Conservation (phyloP, 1,140 invertebrate genomes). For the Sarcophaga peregrina region DNA sequence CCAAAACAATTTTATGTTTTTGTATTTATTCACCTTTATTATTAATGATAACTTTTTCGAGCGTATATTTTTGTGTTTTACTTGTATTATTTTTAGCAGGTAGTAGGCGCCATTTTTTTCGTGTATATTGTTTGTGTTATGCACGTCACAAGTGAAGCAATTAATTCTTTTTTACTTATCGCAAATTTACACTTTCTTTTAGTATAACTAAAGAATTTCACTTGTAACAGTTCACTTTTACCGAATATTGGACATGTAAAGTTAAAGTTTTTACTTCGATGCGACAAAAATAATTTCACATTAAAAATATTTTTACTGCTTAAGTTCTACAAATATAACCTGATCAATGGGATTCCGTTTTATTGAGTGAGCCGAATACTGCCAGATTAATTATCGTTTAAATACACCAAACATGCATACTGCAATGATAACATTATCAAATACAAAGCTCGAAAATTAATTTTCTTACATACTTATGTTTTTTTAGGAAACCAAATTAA, state of each 20-base stretch:
- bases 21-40: background rate
- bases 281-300: too few species aligned
- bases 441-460: too few species aligned
- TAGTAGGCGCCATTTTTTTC: slow-evolving; percentile 41
- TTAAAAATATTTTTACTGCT: background rate
- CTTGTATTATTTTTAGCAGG: slow-evolving; percentile 30
- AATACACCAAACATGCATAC: too few species aligned
- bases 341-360: background rate
- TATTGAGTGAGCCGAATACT: too few species aligned
- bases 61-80: background rate
- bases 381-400: too few species aligned
- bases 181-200: background rate
- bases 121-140: slow-evolving; percentile 28
- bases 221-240: too few species aligned
- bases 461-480: too few species aligned
- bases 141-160: slow-evolving; percentile 34
- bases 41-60: background rate
- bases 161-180: background rate
- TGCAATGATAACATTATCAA: too few species aligned
- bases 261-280: too few species aligned
- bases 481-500: too few species aligned
- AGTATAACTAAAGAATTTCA: too few species aligned
- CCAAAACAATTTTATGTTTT: background rate
- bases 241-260: too few species aligned
- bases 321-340: background rate